Percentiles rank a stretch among this genome's conserved stretches.
These are phyloP conservation scores for Labeo catla DNA, from an alignment of 2,113 vertebrate species.

Conservation along the genomic window DNA sequence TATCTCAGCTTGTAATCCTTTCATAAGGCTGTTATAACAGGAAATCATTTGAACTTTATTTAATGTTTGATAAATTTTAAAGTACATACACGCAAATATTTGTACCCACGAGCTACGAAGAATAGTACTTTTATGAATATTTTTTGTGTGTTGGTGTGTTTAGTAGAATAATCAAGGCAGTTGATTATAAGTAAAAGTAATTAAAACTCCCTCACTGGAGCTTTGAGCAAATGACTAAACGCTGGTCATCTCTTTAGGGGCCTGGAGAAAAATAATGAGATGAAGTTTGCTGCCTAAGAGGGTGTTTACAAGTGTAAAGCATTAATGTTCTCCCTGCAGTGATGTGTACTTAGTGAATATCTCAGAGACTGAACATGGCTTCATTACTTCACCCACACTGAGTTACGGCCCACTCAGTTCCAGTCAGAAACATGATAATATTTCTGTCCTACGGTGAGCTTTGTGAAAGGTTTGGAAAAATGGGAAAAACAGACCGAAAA, in stretches of 20 bases:
- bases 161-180: neutral
- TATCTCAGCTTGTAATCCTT: too few relatives aligned
- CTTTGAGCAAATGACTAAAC: neutral
- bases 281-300: neutral
- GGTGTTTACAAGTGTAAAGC: constrained; percentile 26
- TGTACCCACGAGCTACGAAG: neutral
- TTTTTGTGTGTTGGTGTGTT: neutral
- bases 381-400: constrained; percentile 25
- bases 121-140: neutral
- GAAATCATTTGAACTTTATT: neutral
- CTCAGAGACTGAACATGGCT: constrained; percentile 19
- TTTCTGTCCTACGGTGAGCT: constrained; percentile 12
- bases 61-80: neutral
- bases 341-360: neutral
- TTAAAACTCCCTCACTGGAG: constrained; percentile 17
- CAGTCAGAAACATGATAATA: constrained; percentile 20
- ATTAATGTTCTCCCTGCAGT: neutral
- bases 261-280: constrained; percentile 21
- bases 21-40: neutral
- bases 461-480: neutral
- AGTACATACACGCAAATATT: too few relatives aligned
- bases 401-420: constrained; percentile 1
- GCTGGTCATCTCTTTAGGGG: constrained; percentile 15
- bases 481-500: neutral
- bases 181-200: constrained; percentile 22